A percentile compares a stretch with the other conserved stretches of the same genome.
Evolutionary conservation across 2,797 vertebrate genomes (phyloP).

Genomic region (Synanceia verrucosa): DNA sequence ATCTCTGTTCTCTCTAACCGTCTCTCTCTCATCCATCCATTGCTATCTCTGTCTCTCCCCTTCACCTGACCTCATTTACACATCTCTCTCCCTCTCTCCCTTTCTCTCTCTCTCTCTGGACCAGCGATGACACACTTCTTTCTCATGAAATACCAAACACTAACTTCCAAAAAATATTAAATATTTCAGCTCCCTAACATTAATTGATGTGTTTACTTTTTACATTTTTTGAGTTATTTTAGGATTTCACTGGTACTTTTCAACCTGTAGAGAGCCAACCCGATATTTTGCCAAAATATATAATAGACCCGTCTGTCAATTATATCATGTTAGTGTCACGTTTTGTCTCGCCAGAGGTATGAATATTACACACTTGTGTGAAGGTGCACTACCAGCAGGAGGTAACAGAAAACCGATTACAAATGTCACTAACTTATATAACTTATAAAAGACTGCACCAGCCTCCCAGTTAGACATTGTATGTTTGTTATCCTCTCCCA

Average conservation of each 20-base stretch:
- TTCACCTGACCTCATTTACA: conserved; percentile 58
- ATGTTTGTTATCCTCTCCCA: too few species aligned
- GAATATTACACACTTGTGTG: too few species aligned
- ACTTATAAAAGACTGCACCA: too few species aligned
- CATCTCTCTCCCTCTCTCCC: conserved; percentile 3
- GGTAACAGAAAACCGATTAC: too few species aligned
- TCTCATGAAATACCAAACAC: not conserved
- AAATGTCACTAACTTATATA: too few species aligned
- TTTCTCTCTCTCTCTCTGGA: not conserved
- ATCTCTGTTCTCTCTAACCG: conserved; percentile 57
- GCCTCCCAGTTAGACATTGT: too few species aligned
- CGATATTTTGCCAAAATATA: too few species aligned
- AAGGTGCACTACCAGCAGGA: too few species aligned
- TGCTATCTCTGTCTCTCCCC: conserved; percentile 32
- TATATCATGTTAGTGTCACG: too few species aligned
- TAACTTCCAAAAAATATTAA: not conserved
- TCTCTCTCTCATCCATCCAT: conserved; percentile 39
- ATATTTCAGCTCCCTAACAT: not conserved
- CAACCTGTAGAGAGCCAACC: not conserved
- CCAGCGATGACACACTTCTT: not conserved
- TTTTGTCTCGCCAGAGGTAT: too few species aligned
- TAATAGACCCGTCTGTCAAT: too few species aligned
- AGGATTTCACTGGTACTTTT: not conserved
- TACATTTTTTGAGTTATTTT: not conserved
- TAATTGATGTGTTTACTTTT: not conserved